Evolutionary conservation across 2,113 vertebrate genomes (phyloP).

Genomic region (Oreochromis spilurus): DNA sequence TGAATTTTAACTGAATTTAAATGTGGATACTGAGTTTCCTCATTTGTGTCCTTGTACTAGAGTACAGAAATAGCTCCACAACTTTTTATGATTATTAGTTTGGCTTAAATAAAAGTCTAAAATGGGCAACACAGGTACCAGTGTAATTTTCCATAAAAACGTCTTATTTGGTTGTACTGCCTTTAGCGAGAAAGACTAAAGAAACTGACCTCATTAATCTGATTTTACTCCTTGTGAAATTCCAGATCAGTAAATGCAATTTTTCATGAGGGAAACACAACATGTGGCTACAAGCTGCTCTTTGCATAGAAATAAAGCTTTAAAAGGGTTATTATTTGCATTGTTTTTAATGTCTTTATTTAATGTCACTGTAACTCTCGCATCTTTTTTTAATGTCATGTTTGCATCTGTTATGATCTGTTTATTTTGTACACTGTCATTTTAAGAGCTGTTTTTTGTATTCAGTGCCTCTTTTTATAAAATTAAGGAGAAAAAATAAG

Average conservation of each 20-base stretch:
- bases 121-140: background rate
- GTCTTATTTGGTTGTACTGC: background rate
- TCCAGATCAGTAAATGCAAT: background rate
- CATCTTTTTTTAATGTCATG: background rate
- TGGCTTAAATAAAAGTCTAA: background rate
- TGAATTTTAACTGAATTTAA: background rate
- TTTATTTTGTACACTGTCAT: background rate
- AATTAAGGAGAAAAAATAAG: background rate
- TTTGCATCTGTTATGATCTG: background rate
- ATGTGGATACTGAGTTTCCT: background rate
- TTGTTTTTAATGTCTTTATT: background rate
- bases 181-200: background rate
- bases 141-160: background rate
- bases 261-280: background rate
- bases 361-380: rapidly evolving
- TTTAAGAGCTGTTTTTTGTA: background rate
- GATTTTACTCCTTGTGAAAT: background rate
- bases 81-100: background rate
- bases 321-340: background rate
- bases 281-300: background rate
- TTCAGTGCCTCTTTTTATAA: background rate
- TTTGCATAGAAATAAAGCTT: background rate
- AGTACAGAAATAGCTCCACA: background rate
- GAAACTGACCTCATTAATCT: background rate
- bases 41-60: background rate